Percentiles rank a stretch among this genome's conserved stretches.
phyloP scores from a whole-genome alignment of 2,797 vertebrate species.

The Lepilemur septentrionalis region DNA sequence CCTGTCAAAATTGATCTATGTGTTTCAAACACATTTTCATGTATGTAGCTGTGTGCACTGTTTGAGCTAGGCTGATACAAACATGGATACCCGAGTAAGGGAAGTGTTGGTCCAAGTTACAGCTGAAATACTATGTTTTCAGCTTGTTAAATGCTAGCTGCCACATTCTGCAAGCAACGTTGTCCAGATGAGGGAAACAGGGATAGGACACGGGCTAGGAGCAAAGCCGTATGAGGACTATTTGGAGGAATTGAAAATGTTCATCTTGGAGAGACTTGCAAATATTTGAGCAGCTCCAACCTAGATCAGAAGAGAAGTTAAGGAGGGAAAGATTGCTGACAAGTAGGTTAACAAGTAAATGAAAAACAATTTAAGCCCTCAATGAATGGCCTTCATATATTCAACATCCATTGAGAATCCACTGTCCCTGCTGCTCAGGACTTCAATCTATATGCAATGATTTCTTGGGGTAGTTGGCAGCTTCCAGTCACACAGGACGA shows the following conservation, averaged over 20 bases:
- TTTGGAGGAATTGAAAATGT: neutral
- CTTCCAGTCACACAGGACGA: neutral
- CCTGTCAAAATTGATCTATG: neutral
- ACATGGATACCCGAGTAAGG: neutral
- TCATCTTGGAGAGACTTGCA: neutral
- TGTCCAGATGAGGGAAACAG: neutral
- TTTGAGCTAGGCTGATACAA: neutral
- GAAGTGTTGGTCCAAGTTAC: neutral
- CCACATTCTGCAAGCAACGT: neutral
- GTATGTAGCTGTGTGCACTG: neutral
- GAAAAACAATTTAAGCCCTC: neutral
- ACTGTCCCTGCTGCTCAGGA: neutral
- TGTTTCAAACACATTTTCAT: neutral
- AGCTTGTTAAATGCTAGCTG: neutral
- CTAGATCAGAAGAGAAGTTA: neutral
- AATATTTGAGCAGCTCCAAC: neutral
- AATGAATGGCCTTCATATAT: neutral
- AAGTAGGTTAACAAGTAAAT: neutral
- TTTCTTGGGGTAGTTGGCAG: neutral
- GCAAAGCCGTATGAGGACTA: neutral
- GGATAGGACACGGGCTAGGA: neutral
- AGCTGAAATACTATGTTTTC: neutral
- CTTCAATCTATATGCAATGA: neutral
- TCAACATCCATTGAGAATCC: neutral
- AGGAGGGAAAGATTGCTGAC: neutral